These are phyloP conservation scores for Syritta pipiens DNA, from an alignment of 2,888 invertebrate species.

Conservation along the genomic window DNA sequence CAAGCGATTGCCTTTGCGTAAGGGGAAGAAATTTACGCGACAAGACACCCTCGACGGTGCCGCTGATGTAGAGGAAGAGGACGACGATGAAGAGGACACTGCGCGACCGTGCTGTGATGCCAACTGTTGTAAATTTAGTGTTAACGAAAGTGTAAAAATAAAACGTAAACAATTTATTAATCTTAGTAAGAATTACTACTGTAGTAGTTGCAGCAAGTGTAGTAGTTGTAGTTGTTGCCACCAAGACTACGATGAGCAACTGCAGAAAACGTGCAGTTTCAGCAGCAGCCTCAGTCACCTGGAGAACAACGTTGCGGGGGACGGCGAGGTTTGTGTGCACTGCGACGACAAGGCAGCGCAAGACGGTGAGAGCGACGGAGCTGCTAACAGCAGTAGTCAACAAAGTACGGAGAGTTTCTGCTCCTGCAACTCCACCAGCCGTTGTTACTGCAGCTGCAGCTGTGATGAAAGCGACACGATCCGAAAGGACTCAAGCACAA, in stretches of 20 bases:
- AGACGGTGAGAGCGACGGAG: slow-evolving; percentile 24
- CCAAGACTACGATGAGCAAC: slow-evolving; percentile 71
- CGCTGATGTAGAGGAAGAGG: slow-evolving; percentile 71
- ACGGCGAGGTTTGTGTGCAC: slow-evolving; percentile 55
- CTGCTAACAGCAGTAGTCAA: slow-evolving; percentile 70
- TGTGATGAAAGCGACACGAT: slow-evolving; percentile 71
- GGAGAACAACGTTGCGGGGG: slow-evolving; percentile 52
- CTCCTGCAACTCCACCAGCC: slow-evolving; percentile 76
- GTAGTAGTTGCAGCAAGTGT: slow-evolving; percentile 76
- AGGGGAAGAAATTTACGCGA: slow-evolving; percentile 21
- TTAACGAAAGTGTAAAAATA: slow-evolving; percentile 75
- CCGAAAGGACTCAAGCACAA: slow-evolving; percentile 63
- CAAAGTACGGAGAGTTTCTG: slow-evolving; percentile 75
- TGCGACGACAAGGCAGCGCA: slow-evolving; percentile 28
- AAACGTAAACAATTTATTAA: slow-evolving; percentile 75
- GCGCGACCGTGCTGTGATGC: slow-evolving; percentile 44
- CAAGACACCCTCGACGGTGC: slow-evolving; percentile 59
- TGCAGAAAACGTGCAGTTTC: slow-evolving; percentile 53
- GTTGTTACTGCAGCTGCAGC: slow-evolving; percentile 74
- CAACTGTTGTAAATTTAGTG: slow-evolving; percentile 49
- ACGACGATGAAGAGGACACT: slow-evolving; percentile 68
- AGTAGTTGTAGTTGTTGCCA: slow-evolving; percentile 75
- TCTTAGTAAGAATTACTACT: slow-evolving; percentile 71
- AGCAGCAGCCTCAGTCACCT: slow-evolving; percentile 68
- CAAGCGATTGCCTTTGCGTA: slow-evolving; percentile 71